phyloP scores from a whole-genome alignment of 2,113 vertebrate genomes.

The Lepus timidus region DNA sequence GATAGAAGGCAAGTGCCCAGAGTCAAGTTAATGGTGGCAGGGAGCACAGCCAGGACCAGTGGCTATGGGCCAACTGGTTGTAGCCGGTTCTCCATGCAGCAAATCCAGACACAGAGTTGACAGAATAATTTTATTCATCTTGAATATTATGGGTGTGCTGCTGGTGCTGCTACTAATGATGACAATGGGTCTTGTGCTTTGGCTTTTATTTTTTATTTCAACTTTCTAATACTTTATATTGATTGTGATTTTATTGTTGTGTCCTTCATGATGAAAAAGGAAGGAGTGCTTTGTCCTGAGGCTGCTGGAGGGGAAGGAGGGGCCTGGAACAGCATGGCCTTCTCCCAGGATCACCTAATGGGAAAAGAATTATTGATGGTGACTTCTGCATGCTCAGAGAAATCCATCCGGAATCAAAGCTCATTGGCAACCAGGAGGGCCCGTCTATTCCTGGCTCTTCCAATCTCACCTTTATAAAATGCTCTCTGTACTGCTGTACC shows the following conservation, averaged over 20 bases:
- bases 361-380: too few relatives aligned
- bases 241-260: fast-evolving
- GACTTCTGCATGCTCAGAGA: fast-evolving
- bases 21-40: fast-evolving
- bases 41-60: fast-evolving
- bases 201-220: neutral
- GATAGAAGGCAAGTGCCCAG: fast-evolving
- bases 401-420: neutral
- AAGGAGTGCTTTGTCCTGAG: fast-evolving
- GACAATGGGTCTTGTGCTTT: neutral
- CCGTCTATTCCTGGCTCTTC: neutral
- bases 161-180: fast-evolving
- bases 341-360: neutral
- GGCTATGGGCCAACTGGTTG: fast-evolving
- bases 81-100: fast-evolving
- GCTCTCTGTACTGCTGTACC: neutral
- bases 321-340: fast-evolving
- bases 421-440: fast-evolving
- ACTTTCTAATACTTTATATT: neutral
- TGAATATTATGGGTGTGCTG: fast-evolving
- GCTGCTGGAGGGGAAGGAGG: fast-evolving
- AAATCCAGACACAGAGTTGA: fast-evolving
- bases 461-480: neutral
- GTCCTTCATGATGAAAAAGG: fast-evolving
- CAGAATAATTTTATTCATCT: fast-evolving